A percentile compares a stretch with the other conserved stretches of the same genome.
phyloP scores from a whole-genome alignment of 2,797 vertebrate species.

The Myiotriccus ornatus region DNA sequence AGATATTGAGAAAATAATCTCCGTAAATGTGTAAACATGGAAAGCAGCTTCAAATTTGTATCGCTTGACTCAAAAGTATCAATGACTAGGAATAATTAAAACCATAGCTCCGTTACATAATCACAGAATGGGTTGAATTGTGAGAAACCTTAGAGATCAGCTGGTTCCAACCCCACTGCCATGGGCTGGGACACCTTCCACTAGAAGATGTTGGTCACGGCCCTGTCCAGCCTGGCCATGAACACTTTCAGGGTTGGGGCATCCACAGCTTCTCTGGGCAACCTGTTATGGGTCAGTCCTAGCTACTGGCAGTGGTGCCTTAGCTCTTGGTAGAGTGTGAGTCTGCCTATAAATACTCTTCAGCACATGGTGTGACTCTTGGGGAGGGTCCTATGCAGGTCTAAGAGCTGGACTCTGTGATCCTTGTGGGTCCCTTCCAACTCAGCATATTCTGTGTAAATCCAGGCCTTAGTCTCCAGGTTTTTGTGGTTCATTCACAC shows the following conservation, averaged over 20 bases:
- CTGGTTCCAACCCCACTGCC: fast-evolving
- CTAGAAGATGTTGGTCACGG: background rate
- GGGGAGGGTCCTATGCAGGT: background rate
- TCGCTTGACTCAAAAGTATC: background rate
- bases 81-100: background rate
- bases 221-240: background rate
- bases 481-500: background rate
- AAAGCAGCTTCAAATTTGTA: background rate
- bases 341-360: background rate
- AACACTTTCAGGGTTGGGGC: background rate
- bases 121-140: background rate
- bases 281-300: background rate
- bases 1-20: background rate
- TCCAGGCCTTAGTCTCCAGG: background rate
- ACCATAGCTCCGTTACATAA: fast-evolving
- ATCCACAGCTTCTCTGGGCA: background rate
- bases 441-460: background rate
- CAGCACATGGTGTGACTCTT: background rate
- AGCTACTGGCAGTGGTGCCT: background rate
- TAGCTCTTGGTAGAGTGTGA: background rate
- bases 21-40: background rate
- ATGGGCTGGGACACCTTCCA: background rate
- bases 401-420: background rate
- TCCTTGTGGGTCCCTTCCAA: background rate
- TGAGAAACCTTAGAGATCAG: background rate